Percentiles rank a stretch among this genome's conserved stretches.
phyloP scores from a whole-genome alignment of 2,113 vertebrate genomes.

The Corvus moneduloides region DNA sequence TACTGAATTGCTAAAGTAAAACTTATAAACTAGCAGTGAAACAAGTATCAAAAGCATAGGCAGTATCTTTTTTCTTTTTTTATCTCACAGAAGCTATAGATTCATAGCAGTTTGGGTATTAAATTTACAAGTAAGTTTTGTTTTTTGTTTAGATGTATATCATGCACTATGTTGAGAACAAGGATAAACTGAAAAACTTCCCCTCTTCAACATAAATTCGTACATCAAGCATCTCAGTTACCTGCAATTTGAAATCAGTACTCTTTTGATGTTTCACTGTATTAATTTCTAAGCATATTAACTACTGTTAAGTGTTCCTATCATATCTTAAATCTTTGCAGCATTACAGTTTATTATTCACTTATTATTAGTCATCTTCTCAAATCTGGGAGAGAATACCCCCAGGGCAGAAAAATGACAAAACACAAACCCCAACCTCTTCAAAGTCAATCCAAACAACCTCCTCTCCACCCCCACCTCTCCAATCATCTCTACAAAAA shows the following conservation, averaged over 20 bases:
- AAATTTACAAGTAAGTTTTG: background rate
- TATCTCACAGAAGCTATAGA: background rate
- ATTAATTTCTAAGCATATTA: background rate
- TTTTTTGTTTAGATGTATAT: background rate
- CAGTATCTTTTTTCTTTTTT: background rate
- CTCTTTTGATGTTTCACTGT: background rate
- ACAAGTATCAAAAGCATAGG: background rate
- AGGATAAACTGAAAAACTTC: background rate
- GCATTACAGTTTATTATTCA: background rate
- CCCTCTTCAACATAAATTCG: background rate
- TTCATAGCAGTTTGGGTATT: background rate
- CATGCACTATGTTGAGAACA: background rate
- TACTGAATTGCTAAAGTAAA: background rate
- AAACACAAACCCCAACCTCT: background rate
- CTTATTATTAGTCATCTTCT: background rate
- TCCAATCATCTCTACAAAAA: background rate
- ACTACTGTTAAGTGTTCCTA: background rate
- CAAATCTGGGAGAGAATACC: background rate
- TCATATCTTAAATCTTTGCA: background rate
- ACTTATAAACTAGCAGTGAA: background rate
- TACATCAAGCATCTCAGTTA: background rate
- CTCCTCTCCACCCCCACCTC: rapidly evolving
- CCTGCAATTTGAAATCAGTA: background rate
- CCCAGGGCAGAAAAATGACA: background rate
- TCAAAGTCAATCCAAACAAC: background rate